phyloP scores from a whole-genome alignment of 2,797 vertebrate genomes.

The Phalloptychus januarius region DNA sequence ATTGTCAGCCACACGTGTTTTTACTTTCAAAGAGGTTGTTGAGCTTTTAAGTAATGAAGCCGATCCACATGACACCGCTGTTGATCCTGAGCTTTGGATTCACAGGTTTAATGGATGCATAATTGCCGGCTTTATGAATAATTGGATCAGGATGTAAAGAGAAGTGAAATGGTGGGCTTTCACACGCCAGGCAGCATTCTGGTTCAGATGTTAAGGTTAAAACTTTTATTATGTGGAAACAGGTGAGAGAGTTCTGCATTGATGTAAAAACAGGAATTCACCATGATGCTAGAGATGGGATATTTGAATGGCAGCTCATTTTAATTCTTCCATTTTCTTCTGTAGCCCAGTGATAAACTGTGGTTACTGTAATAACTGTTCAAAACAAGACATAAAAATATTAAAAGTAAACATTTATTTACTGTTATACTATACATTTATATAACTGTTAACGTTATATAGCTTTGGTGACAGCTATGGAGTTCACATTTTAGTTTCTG shows the following conservation, averaged over 20 bases:
- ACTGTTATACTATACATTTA: no score
- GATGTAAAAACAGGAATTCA: conserved; percentile 21
- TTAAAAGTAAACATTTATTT: no score
- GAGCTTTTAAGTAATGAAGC: conserved; percentile 49
- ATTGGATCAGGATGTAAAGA: conserved; percentile 61
- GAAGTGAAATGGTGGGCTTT: conserved; percentile 70
- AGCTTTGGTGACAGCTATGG: no score
- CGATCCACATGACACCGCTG: conserved; percentile 45
- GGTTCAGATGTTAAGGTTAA: conserved; percentile 59
- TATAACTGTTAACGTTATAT: no score
- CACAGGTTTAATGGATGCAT: conserved; percentile 66
- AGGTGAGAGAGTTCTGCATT: conserved; percentile 15
- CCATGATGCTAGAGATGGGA: background rate
- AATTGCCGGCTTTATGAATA: conserved; percentile 73
- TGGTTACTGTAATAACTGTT: no score
- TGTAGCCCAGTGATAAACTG: no score
- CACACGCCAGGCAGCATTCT: conserved; percentile 47
- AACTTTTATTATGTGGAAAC: conserved; percentile 56
- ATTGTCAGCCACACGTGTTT: conserved; percentile 19
- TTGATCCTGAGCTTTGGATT: conserved; percentile 60
- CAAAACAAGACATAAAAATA: no score
- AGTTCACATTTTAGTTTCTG: no score
- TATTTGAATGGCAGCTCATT: background rate
- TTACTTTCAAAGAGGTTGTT: conserved; percentile 18
- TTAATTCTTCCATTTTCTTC: background rate